These are phyloP conservation scores for Nomada hirtipes DNA, from an alignment of 2,888 invertebrate species.

Conservation along the genomic window DNA sequence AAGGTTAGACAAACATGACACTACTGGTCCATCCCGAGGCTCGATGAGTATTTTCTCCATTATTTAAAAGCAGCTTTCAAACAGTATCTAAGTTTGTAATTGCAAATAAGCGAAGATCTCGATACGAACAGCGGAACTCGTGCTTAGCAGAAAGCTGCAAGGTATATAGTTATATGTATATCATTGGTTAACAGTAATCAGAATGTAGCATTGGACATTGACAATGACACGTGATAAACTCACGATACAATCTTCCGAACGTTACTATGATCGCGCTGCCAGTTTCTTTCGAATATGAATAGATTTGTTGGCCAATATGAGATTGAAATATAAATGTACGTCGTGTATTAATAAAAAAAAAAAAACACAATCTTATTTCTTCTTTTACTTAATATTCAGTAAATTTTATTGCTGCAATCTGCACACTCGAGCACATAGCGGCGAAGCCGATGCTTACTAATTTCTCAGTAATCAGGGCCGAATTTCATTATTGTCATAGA, in stretches of 20 bases:
- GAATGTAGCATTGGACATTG: constrained; percentile 52
- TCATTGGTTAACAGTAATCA: constrained; percentile 50
- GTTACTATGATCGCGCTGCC: constrained; percentile 9
- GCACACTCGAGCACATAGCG: neutral
- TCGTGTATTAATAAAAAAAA: too few species aligned
- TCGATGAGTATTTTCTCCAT: constrained; percentile 76
- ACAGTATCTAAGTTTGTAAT: neutral
- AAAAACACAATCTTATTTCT: too few species aligned
- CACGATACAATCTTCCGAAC: constrained; percentile 16
- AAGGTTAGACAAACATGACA: constrained; percentile 86
- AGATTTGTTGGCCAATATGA: too few species aligned
- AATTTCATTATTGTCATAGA: neutral
- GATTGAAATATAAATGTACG: too few species aligned
- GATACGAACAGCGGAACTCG: constrained; percentile 15
- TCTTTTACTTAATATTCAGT: too few species aligned
- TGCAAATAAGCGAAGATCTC: constrained; percentile 17
- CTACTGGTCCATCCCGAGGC: constrained; percentile 82
- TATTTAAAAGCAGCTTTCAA: constrained; percentile 23
- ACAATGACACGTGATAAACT: constrained; percentile 54
- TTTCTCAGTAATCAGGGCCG: neutral
- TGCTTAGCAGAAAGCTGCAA: constrained; percentile 40
- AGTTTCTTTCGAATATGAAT: too few species aligned
- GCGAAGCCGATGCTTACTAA: neutral
- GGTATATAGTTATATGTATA: constrained; percentile 42
- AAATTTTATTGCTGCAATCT: constrained; percentile 25